Base-by-base conservation (phyloP, 1,140 invertebrate species). In the Diabrotica virgifera region DNA sequence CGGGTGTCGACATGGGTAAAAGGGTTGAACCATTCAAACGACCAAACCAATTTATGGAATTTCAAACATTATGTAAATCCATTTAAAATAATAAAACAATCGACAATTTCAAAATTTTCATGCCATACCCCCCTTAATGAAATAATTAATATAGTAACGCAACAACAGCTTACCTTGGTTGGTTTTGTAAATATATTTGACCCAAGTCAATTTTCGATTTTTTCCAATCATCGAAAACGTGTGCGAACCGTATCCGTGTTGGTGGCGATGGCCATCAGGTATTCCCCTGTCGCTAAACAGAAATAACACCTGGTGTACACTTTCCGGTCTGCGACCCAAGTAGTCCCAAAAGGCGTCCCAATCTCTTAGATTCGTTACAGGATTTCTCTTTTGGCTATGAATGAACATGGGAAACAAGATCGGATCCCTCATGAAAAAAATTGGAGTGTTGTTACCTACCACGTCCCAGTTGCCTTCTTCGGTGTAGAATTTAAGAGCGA, bases 391-490 rank as follows among this genome's bases (percentile, higher is more conserved):
- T 77, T 95, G 93, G 0, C 89, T 90, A 72, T 93, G 91, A 65
- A 94, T 89, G 70, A 94, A 91, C 69, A 86, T 89, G 2, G 91
- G 89, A 78, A 96, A 96, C 6, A 94, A 79, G 11, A 94, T 82
- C 0, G 94, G 91, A 80, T 97, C 95, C n/a, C 93, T 85, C 69
- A 96, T 87, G 78, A 95, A 96, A 80, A 95, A 96, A 59, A 97
- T 91, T 0, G 94, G 94, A 6, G 92, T 95, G 76, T 96, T 96
- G 78, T 95, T 95, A 5, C 93, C 93, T 35, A 94, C 92, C 52
- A 96, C 74, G 80, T 96, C 94, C 93, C 94, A 97, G 74, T 92
- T 93, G 51, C 94, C 94, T 63, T 95, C 91, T 59, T 96, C 93
- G 0, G 93, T 93, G 77, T 97, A 97, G 72, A 96, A 93, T 76